phyloP scores from a whole-genome alignment of 1,140 invertebrate genomes.

The Zophobas morio region DNA sequence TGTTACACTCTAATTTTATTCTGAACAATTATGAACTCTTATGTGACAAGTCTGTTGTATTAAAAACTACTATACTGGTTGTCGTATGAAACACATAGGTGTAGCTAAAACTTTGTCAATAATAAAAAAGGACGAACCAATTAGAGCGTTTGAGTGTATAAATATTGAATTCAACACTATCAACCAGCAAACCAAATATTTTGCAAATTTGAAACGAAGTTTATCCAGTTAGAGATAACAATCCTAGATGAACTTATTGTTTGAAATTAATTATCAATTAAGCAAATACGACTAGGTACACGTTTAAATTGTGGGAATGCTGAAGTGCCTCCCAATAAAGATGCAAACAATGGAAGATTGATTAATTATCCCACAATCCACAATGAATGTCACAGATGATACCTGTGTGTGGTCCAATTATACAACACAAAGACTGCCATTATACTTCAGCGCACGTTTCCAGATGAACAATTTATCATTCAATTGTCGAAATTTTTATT shows the following conservation, averaged over 20 bases:
- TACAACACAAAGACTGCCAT: slow-evolving; percentile 32
- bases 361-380: slow-evolving; percentile 42
- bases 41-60: too few relatives aligned
- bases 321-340: slow-evolving; percentile 21
- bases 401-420: slow-evolving; percentile 48
- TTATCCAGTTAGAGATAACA: too few relatives aligned
- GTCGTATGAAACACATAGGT: too few relatives aligned
- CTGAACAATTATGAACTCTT: too few relatives aligned
- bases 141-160: too few relatives aligned
- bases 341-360: slow-evolving; percentile 42
- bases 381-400: slow-evolving; percentile 46
- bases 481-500: slow-evolving; percentile 29
- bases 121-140: too few relatives aligned
- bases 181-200: too few relatives aligned
- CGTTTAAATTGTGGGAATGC: slow-evolving; percentile 1
- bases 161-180: too few relatives aligned
- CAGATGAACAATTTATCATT: slow-evolving; percentile 44
- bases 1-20: too few relatives aligned
- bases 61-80: too few relatives aligned
- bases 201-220: too few relatives aligned
- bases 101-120: too few relatives aligned
- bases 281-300: neutral
- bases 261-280: slow-evolving; percentile 1
- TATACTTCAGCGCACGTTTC: slow-evolving; percentile 37
- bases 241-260: neutral